Base-by-base conservation (phyloP, 2,888 invertebrate species). In the Dendrolimus pini region DNA sequence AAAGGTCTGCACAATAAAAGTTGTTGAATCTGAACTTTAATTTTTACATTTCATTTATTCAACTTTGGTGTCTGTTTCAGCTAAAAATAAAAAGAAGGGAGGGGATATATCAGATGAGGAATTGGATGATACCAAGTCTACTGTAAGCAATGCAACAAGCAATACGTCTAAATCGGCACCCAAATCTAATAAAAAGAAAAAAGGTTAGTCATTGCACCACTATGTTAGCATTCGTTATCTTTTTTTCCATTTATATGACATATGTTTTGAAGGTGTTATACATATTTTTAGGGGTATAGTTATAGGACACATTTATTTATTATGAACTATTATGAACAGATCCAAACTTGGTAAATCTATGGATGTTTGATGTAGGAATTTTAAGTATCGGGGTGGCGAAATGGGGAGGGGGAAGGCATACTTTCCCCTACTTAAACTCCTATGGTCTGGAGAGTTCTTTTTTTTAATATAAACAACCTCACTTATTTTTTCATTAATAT, bases 21-120 rank as follows among this genome's bases (percentile, higher is more conserved):
- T n/a, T 52, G 9, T 56, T 41, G 1, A 41, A 41, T 10, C 13
- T 53, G 8, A 41, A 53, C 41, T 41, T 10, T 54, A 18, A 10
- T 13, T 14, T 1, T 7, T 47, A 42, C 47, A 12, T 47, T 47
- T 2, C 47, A 47, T 47, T 52, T 55, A 30, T 30, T 18, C 14
- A n/a, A 41, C 53, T n/a, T 52, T 57, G n/a, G 14, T 42, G 60
- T 58, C 56, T 60, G 55, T 71, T 70, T 12, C 60, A 88, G 85
- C 66, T 56, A 87, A 88, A 72, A 88, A 81, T 65, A 92, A 91
- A 71, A 91, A 90, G 71, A 90, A 88, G 66, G 80, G 68, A 12
- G 82, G 69, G 6, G 84, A 85, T 54, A 65, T 78, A 12, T 89
- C 87, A 54, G 89, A 87, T 64, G 87, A 87, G 61, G 91, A 89